Percentiles rank a stretch among this genome's conserved stretches.
Evolutionary conservation across 2,888 invertebrate genomes (phyloP).

Genomic region (Drosophila meridiana): DNA sequence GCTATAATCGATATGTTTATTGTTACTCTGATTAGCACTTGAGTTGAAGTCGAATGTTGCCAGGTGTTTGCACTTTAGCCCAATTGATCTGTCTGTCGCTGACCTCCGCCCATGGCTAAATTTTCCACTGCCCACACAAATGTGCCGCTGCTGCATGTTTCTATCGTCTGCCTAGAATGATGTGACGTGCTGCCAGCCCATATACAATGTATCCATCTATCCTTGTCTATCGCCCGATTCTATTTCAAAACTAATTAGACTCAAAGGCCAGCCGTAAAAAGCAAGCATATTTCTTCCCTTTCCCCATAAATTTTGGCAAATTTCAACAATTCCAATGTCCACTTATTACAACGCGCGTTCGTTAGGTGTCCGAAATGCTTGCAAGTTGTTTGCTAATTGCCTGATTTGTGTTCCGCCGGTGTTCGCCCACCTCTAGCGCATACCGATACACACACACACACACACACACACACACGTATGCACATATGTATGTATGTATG

Average conservation of each 20-base stretch:
- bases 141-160: conserved; percentile 53
- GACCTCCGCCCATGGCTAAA: conserved; percentile 57
- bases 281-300: conserved; percentile 18
- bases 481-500: background rate
- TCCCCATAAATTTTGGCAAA: conserved; percentile 63
- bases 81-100: conserved; percentile 7
- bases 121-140: conserved; percentile 77
- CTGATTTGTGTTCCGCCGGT: conserved; percentile 58
- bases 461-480: background rate
- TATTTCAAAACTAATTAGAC: conserved; percentile 56
- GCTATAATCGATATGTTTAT: background rate
- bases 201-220: conserved; percentile 7
- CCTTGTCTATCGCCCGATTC: conserved; percentile 7
- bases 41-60: conserved; percentile 34
- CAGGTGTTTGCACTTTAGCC: conserved; percentile 56
- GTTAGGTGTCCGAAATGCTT: conserved; percentile 64
- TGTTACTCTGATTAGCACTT: conserved; percentile 6
- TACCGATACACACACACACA: background rate
- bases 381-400: conserved; percentile 77
- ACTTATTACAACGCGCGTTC: conserved; percentile 66
- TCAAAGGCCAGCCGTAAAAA: conserved; percentile 38
- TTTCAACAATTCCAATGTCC: conserved; percentile 69
- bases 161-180: conserved; percentile 43
- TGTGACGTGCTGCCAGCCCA: conserved; percentile 55
- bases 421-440: conserved; percentile 27